phyloP scores from a whole-genome alignment of 2,797 vertebrate genomes.

The Poecilia picta region DNA sequence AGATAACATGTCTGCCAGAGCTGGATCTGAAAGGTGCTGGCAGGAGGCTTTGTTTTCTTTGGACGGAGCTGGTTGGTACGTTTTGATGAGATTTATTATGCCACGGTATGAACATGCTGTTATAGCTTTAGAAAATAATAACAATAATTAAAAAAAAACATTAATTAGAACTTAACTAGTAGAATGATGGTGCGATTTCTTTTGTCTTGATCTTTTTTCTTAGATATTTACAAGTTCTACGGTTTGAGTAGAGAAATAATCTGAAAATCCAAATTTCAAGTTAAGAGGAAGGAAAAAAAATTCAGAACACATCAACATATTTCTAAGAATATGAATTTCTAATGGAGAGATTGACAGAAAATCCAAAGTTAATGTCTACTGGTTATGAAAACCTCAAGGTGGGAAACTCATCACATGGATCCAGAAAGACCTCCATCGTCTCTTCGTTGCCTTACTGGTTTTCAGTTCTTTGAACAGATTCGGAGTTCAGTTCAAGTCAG shows the following conservation, averaged over 20 bases:
- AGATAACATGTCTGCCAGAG: not conserved
- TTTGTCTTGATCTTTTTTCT: not conserved
- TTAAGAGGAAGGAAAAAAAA: not conserved
- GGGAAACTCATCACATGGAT: not conserved
- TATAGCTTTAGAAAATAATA: not conserved
- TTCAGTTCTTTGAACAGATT: not conserved
- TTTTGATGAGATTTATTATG: not conserved
- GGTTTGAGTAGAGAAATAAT: not conserved
- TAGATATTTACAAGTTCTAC: not conserved
- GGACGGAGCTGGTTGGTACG: not conserved
- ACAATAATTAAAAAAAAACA: not conserved
- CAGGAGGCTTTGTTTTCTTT: not conserved
- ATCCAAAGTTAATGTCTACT: not conserved
- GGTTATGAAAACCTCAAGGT: not conserved
- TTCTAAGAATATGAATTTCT: not conserved
- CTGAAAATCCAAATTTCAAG: not conserved
- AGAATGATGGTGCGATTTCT: not conserved
- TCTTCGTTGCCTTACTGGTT: not conserved
- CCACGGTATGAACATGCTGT: not conserved
- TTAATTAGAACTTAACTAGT: not conserved
- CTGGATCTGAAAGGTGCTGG: rapidly evolving
- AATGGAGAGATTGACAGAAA: not conserved
- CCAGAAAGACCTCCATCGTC: not conserved
- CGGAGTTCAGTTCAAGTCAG: too few relatives aligned
- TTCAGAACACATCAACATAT: not conserved